Evolutionary conservation across 2,888 invertebrate species (phyloP), one percentile per base, ranked within the genome.

Genomic region (Watsonalla cultraria): DNA sequence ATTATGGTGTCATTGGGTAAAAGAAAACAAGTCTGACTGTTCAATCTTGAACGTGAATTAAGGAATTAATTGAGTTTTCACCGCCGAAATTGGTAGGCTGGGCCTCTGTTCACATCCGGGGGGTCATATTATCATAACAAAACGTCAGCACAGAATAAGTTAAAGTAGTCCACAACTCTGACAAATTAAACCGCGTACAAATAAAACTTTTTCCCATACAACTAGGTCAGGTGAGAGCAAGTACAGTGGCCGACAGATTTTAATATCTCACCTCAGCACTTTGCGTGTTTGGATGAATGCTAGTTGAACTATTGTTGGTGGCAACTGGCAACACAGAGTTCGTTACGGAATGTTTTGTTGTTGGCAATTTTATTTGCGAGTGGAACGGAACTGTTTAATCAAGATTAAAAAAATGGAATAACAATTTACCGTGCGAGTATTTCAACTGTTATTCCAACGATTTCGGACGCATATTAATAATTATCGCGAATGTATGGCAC

Each of bases 181-280:
- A 49, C 51, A 58, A 62, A 60, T 62, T 62, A 62, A 60, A 48
- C 49, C 11, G 49, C 48, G 45, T 42, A 37, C 49, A 53, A 47
- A 53, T 37, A 49, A 66, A 66, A 59, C 66, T 56, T 62, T 70
- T 66, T 72, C 62, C 61, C 62, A 59, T 56, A 47, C 61, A 71
- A 71, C 61, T 72, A 60, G 79, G 75, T 76, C 76, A 73, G 68
- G 65, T 70, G 62, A 62, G 62, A 60, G 49, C 49, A 55, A 51
- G 11, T 57, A 62, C 45, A 54, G 61, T 54, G 62, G 62, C 54
- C 57, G 56, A 60, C 61, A 54, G 52, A 70, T 67, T 74, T 42
- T 42, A 42, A 42, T 42, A 42, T 42, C 11, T 42, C 42, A 42
- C 42, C 42, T 42, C 42, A 11, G 42, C 42, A 42, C 42, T 11